Evolutionary conservation across 2,888 invertebrate genomes (phyloP).

Genomic region (Drepanosiphum platanoidis): DNA sequence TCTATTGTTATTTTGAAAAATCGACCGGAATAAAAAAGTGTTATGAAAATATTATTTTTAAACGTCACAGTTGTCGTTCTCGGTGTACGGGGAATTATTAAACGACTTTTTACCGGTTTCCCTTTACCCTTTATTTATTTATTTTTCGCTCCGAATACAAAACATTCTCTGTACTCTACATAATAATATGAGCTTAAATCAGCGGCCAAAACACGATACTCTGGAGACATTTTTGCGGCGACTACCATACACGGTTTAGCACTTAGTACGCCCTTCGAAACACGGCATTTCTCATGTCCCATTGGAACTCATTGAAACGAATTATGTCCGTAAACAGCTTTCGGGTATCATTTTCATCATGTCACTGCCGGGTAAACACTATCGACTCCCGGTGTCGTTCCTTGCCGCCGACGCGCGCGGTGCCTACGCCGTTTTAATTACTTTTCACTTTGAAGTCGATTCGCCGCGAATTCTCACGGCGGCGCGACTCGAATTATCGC

Average conservation of each 20-base stretch:
- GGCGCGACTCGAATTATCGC: too few relatives aligned
- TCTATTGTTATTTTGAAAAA: too few relatives aligned
- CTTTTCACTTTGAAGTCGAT: background rate
- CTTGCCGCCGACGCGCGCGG: background rate
- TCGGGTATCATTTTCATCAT: background rate
- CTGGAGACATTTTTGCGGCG: constrained; percentile 31
- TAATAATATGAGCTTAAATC: constrained; percentile 17
- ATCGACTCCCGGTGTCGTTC: constrained; percentile 5
- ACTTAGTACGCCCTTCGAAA: constrained; percentile 40
- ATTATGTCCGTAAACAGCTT: constrained; percentile 40
- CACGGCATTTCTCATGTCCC: constrained; percentile 13
- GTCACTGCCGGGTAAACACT: constrained; percentile 7
- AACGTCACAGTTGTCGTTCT: too few relatives aligned
- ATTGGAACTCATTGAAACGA: constrained; percentile 38
- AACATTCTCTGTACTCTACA: background rate
- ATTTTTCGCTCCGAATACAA: background rate
- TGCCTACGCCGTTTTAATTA: background rate
- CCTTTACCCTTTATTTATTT: too few relatives aligned
- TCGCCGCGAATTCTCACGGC: background rate
- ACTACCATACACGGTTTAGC: constrained; percentile 52
- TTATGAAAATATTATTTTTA: too few relatives aligned
- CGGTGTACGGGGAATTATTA: too few relatives aligned
- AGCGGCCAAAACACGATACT: constrained; percentile 5
- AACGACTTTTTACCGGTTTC: background rate
- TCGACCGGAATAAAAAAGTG: too few relatives aligned